Base-by-base conservation (phyloP, 2,888 invertebrate genomes). In the Petrolisthes manimaculis region DNA sequence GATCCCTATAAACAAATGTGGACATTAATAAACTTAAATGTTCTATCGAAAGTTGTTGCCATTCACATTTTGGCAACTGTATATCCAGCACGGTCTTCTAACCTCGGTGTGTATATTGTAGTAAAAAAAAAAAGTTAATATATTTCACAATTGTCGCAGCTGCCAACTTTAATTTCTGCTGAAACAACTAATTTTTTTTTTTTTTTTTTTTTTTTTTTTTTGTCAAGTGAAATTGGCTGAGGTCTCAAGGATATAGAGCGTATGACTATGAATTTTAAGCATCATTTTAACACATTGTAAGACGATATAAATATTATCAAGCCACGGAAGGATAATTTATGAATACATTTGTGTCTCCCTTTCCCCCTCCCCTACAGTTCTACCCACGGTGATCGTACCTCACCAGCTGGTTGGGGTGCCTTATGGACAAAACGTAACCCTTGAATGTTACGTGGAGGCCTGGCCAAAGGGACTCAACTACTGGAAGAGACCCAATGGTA, bases 381-480 rank as follows among this genome's bases (percentile, higher is more conserved):
- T 86, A 55, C 91, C 91, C 18, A 86, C 88, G 21, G 90, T 91
- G 53, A 86, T 89, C 79, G 89, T 86, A 3, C 89, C 91, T 1
- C 89, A 88, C 67, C 91, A 91, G 83, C 86, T 91, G 71, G 88
- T 91, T n/a, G 89, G 84, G 53, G 90, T 86, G 4, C 86, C 81
- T 67, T 74, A 86, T 14, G 89, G 89, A 14, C 88, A 91, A 55
- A 84, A 91, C 74, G 88, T 88, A 51, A 89, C 84, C 71, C 75
- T 91, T 12, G 90, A 91, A 77, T 91, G 91, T 24, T 89, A 86
- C 85, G 89, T 91, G 18, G 90, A 91, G 77, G 91, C 91, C n/a
- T 91, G 86, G 86, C 91, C 91, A 0, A 75, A 86, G 18, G 89
- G 90, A 6, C 90, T 89, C 24, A 91, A 89, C 89, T 91, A 91